Evolutionary conservation across 2,888 invertebrate species (phyloP).

Genomic region (Bombyx huttoni): DNA sequence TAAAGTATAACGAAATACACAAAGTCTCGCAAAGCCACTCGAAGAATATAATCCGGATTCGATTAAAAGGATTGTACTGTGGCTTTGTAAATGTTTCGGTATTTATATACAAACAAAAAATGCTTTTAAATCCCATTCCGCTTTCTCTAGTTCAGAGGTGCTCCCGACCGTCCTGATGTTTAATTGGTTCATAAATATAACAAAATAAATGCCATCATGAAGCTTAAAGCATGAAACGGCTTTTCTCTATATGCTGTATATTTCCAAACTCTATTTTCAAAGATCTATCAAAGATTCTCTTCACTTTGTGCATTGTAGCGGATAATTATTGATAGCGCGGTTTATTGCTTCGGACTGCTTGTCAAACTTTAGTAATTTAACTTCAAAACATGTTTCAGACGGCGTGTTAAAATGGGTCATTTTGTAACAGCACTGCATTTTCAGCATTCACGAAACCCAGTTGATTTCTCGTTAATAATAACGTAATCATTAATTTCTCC

Average conservation of each 20-base stretch:
- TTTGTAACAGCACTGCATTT: neutral
- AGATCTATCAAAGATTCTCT: neutral
- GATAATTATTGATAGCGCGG: constrained; percentile 60
- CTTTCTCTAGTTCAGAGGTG: neutral
- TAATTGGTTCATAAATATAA: no score
- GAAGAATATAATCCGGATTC: constrained; percentile 60
- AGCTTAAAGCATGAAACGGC: no score
- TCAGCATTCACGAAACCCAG: constrained; percentile 23
- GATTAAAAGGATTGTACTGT: constrained; percentile 48
- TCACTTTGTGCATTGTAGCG: neutral
- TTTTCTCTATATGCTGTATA: no score
- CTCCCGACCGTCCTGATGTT: no score
- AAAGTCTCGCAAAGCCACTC: constrained; percentile 42
- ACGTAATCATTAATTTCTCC: no score
- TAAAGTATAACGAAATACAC: constrained; percentile 61
- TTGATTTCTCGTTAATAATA: neutral
- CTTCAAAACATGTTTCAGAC: constrained; percentile 62
- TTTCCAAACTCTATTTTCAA: no score
- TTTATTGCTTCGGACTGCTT: constrained; percentile 55
- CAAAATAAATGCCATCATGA: no score
- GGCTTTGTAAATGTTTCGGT: constrained; percentile 48
- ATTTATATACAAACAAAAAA: neutral
- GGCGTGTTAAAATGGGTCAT: constrained; percentile 19
- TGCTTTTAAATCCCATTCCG: neutral
- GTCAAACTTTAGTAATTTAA: constrained; percentile 72